phyloP scores from a whole-genome alignment of 2,113 vertebrate genomes.

The Gymnorhina tibicen region DNA sequence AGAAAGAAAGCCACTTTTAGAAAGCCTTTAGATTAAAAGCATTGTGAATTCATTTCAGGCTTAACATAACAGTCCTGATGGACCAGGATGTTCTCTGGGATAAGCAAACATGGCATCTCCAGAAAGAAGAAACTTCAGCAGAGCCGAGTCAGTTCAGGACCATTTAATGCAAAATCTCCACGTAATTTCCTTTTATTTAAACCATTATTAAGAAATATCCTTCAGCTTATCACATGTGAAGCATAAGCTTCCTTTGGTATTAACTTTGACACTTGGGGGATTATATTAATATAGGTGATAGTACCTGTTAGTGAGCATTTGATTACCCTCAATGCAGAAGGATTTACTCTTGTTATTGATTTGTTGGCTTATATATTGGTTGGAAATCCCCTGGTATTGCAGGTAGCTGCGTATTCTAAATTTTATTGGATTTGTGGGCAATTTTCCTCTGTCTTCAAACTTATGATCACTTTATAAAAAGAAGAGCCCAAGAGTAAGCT shows the following conservation, averaged over 20 bases:
- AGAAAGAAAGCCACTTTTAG: neutral
- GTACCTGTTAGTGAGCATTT: conserved; percentile 77
- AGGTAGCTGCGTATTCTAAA: conserved; percentile 67
- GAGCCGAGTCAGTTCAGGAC: conserved; percentile 50
- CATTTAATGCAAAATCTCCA: conserved; percentile 67
- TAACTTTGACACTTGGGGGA: conserved; percentile 80
- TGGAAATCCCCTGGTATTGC: conserved; percentile 79
- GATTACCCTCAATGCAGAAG: conserved; percentile 76
- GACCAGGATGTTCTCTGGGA: neutral
- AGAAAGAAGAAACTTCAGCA: conserved; percentile 33
- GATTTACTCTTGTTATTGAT: conserved; percentile 89
- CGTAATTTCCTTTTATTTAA: conserved; percentile 86
- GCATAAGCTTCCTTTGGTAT: conserved; percentile 76
- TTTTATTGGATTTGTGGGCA: conserved; percentile 78
- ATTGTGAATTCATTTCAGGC: neutral
- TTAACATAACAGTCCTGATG: neutral
- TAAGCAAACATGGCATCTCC: neutral
- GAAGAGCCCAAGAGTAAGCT: conserved; percentile 35
- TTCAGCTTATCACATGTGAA: conserved; percentile 61
- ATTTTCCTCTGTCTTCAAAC: conserved; percentile 69
- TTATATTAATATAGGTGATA: conserved; percentile 83
- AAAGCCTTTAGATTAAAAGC: neutral
- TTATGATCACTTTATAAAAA: conserved; percentile 65
- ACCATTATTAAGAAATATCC: conserved; percentile 83
- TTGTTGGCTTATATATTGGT: conserved; percentile 83